phyloP scores from a whole-genome alignment of 1,140 invertebrate species.

The Phymorhynchus buccinoides region DNA sequence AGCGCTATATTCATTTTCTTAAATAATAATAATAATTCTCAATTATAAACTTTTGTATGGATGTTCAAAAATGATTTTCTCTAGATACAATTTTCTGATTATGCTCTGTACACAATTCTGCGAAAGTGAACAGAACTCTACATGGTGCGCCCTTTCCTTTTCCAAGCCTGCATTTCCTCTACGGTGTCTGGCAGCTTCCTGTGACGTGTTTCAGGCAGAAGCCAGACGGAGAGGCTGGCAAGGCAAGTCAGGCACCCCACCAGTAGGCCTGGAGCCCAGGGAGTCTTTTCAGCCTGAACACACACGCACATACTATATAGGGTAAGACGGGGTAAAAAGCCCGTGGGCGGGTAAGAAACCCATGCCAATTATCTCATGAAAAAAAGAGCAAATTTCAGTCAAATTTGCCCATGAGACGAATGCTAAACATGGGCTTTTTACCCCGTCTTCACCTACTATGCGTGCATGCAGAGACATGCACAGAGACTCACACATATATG shows the following conservation, averaged over 20 bases:
- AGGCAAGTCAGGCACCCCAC: conserved; percentile 46
- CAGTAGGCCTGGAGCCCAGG: conserved; percentile 45
- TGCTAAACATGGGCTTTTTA: not conserved
- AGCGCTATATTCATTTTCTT: not conserved
- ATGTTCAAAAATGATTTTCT: not conserved
- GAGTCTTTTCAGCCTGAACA: conserved; percentile 1
- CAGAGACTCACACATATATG: not conserved
- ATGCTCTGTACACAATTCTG: no score
- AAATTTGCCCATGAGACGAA: no score
- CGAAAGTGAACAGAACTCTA: not conserved
- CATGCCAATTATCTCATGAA: not conserved
- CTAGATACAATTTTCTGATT: no score
- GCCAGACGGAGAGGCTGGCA: conserved; percentile 42
- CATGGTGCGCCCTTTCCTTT: not conserved
- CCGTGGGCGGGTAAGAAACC: not conserved
- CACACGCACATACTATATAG: not conserved
- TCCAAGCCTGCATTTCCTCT: conserved; percentile 48
- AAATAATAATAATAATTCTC: no score
- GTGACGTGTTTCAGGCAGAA: conserved; percentile 56
- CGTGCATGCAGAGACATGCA: not conserved
- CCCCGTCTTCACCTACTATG: not conserved
- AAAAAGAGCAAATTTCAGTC: no score
- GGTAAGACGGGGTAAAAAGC: not conserved
- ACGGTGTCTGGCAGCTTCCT: conserved; percentile 53
- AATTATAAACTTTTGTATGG: no score